Evolutionary conservation across 2,888 invertebrate species (phyloP).

Genomic region (Lacanobia wlatinum): DNA sequence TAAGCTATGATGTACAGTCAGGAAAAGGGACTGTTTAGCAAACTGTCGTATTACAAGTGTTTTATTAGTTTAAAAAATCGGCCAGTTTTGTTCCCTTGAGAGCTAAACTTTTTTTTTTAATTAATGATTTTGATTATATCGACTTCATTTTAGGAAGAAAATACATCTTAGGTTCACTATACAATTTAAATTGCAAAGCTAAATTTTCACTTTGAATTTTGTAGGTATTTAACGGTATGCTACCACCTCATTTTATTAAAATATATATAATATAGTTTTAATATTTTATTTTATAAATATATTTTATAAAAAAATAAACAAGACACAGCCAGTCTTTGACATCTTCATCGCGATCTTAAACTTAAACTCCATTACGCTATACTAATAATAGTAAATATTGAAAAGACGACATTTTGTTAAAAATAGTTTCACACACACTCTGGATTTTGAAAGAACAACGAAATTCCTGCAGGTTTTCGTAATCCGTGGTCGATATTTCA

Average conservation of each 20-base stretch:
- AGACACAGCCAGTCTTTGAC: conserved; percentile 49
- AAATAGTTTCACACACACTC: not conserved
- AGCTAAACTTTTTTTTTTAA: not conserved
- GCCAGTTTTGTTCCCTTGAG: conserved; percentile 2
- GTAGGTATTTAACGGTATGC: not conserved
- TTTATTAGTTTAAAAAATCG: not conserved
- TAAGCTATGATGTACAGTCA: not conserved
- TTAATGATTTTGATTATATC: not conserved
- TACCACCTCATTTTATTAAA: not conserved
- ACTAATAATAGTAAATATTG: not conserved
- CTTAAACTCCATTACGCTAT: not conserved
- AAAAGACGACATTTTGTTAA: not conserved
- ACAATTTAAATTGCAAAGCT: not conserved
- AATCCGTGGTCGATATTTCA: rapidly evolving
- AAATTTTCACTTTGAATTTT: not conserved
- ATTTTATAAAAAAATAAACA: conserved; percentile 21
- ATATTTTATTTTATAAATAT: too few species aligned
- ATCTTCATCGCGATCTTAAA: not conserved
- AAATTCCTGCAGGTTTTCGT: not conserved
- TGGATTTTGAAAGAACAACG: not conserved
- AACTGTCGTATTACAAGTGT: not conserved
- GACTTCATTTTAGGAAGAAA: not conserved
- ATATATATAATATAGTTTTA: not conserved
- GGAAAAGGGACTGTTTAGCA: not conserved
- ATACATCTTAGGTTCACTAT: not conserved